Evolutionary conservation across 2,797 vertebrate genomes (phyloP), one percentile per base, ranked within the genome.

Genomic region (Leucoraja ocellata): DNA sequence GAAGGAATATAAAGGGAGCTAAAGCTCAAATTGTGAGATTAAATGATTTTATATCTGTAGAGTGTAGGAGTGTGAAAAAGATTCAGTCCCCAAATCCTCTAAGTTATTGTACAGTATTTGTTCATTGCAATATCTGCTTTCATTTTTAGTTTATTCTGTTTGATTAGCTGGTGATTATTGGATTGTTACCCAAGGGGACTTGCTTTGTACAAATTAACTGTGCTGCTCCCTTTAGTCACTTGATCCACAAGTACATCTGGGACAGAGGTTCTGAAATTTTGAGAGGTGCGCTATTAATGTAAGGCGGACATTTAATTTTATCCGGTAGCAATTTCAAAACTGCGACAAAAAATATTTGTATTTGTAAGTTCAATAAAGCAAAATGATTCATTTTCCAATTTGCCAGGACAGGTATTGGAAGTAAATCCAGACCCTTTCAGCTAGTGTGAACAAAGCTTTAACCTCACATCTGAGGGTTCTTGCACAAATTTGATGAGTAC

Each of bases 1-100:
- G 84, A 18, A 68, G 68, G n/a, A 88, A 68, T 32, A 68, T 88
- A 68, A 88, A 88, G 28, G n/a, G 16, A 88, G n/a, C 21, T 88
- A 6, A 88, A 65, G 32, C 1, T 32, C n/a, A 88, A 88, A 88
- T 68, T 28, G 14, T 61, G 13, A 61, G 61, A 14, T 84, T 10
- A 61, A 84, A 84, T 68, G 16, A 36, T 9, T 18, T 65, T 65
- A 0, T 14, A n/a, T 7, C 61, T 86, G 16, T 2, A 63, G 68
- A 36, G n/a, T 0, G 32, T 28, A 28, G 58, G 28, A 25, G 36
- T 80, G 39, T 0, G 28, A 83, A 83, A 58, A 83, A 18, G 28
- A 86, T 21, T 74, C 14, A 21, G 13, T 86, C 61, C 13, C n/a
- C 61, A 88, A 86, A 88, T 7, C 61, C 2, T 32, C 68, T 10